Conservation (phyloP, 2,113 vertebrate genomes). For the Willisornis vidua region DNA sequence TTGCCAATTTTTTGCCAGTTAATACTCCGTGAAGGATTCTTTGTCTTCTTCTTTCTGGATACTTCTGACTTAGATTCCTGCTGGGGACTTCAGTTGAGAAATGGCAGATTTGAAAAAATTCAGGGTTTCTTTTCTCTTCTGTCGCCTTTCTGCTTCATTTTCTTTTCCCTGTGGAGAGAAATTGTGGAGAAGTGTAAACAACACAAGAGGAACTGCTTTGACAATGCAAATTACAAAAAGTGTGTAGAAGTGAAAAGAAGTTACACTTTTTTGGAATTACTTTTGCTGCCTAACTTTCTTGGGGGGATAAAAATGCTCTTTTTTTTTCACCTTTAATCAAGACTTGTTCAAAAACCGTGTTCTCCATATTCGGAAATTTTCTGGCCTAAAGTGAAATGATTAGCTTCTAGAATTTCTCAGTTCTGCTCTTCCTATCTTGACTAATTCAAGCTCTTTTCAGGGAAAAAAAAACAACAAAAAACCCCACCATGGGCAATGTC, state of each 20-base stretch:
- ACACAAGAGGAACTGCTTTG: neutral
- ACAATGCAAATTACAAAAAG: neutral
- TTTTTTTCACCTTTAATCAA: neutral
- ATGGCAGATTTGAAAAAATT: neutral
- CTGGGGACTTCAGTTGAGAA: neutral
- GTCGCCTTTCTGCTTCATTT: neutral
- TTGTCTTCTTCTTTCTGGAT: neutral
- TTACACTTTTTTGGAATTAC: neutral
- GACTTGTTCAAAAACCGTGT: neutral
- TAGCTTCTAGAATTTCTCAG: neutral
- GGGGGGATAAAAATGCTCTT: neutral
- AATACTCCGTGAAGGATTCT: neutral
- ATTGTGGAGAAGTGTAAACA: neutral
- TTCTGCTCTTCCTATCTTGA: neutral
- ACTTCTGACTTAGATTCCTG: neutral
- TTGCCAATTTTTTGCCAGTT: neutral
- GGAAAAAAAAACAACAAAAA: neutral
- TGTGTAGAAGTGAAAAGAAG: neutral
- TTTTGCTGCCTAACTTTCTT: neutral
- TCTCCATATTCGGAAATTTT: neutral
- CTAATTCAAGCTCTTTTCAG: neutral
- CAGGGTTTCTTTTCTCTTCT: neutral
- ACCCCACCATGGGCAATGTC: neutral
- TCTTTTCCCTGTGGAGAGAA: neutral
- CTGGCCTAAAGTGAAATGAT: neutral